Evolutionary conservation across 35 echinoderm and acorn worm species (phyloP), one percentile per base, ranked within the genome.

Genomic region (Anneissia japonica): DNA sequence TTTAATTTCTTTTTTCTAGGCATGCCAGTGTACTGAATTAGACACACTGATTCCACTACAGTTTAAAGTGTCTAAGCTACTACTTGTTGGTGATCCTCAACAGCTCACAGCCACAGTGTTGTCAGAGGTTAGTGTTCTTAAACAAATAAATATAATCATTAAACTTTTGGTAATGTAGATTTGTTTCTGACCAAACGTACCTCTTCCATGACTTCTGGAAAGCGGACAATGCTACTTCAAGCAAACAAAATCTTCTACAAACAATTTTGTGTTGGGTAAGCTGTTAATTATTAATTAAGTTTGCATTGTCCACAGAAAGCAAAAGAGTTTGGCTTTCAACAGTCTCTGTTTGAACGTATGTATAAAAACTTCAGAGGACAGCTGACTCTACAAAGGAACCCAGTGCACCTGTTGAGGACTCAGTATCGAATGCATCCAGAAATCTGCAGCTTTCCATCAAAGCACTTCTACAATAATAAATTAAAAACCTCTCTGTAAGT

Each of bases 341-440:
- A 55, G 37, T 89, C 87, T 12, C 40, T 89, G 37, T 89, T 89
- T 83, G 87, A 89, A 73, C 46, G 87, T 17, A 39, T 82, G 3
- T 89, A 74, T 23, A 30, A 1, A 16, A 76, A 29, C 4, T 89
- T 35, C 64, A 39, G 23, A 0, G 7, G 13, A 34, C 12, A 11
- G 1, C 0, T 12, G 28, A 36, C 31, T 11, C 7, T 76, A 11
- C 79, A 16, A 34, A 17, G 34, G 0, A 73, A 73, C 7, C 81
- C 80, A 3, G 72, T 89, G 11, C 30, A 31, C 36, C 40, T 46
- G 38, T 74, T 89, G n/a, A 37, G 55, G 26, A 89, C 33, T 4
- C 87, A 89, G 87, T 82, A 77, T 23, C 43, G 87, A 56, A 89
- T 89, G 87, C 87, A 89, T 72, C 32, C 79, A 38, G 81, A 76